Conservation (phyloP, 1,140 invertebrate species). For the Drosophila rufa region DNA sequence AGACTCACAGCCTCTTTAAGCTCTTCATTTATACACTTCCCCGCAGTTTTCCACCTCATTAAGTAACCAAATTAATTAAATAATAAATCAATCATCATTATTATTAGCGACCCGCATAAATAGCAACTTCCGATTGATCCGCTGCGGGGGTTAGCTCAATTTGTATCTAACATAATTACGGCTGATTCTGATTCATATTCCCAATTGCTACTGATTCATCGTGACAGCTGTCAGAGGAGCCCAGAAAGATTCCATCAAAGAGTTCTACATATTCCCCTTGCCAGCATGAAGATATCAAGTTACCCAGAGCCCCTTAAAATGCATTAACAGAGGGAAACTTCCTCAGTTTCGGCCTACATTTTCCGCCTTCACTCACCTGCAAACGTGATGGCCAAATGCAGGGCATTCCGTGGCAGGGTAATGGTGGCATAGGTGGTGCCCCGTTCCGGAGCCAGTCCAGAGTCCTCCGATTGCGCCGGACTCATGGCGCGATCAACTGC, state of each 20-base stretch:
- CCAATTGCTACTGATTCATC: conserved; percentile 38
- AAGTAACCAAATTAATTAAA: not conserved
- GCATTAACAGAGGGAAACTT: conserved; percentile 22
- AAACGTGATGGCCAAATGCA: conserved; percentile 83
- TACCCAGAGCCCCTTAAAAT: conserved; percentile 24
- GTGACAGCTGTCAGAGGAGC: conserved; percentile 62
- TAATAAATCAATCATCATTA: conserved; percentile 4
- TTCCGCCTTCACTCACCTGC: conserved; percentile 70
- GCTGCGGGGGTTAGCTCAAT: conserved; percentile 19
- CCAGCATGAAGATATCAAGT: conserved; percentile 30
- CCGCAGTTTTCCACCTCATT: not conserved
- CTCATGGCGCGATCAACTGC: conserved; percentile 84
- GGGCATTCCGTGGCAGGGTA: conserved; percentile 81
- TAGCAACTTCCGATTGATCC: conserved; percentile 8
- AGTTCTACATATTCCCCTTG: not conserved
- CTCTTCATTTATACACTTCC: not conserved
- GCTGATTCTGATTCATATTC: not conserved
- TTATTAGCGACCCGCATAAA: conserved; percentile 31
- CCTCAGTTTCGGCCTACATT: not conserved
- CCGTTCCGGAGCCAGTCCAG: conserved; percentile 82
- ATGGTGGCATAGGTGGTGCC: conserved; percentile 85
- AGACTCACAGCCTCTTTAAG: not conserved
- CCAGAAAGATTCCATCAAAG: not conserved
- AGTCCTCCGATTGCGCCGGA: conserved; percentile 85
- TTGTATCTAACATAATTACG: conserved; percentile 37